Conservation (phyloP, 2,888 invertebrate genomes). For the Lymantria monacha region DNA sequence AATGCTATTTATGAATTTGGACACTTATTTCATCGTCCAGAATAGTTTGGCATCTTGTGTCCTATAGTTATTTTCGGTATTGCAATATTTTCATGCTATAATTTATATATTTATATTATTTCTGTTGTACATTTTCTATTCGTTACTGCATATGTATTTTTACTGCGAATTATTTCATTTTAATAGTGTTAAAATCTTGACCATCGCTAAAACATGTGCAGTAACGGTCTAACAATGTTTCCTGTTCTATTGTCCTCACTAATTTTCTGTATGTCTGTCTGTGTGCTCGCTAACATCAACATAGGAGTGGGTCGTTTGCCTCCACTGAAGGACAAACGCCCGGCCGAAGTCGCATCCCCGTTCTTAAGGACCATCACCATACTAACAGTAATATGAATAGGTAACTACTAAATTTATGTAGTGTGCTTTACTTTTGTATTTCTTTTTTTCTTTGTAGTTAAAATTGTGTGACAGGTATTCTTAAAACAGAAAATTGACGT, state of each 20-base stretch:
- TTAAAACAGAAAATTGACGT: conserved; percentile 21
- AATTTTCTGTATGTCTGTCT: conserved; percentile 65
- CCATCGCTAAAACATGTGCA: conserved; percentile 42
- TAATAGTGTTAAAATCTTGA: background rate
- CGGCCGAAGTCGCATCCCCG: conserved; percentile 76
- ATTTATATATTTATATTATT: conserved; percentile 8
- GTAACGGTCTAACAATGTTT: conserved; percentile 40
- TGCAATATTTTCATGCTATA: conserved; percentile 15
- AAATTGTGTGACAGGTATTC: conserved; percentile 33
- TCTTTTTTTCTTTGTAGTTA: conserved; percentile 15
- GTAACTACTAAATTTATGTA: conserved; percentile 54
- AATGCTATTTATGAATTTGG: background rate
- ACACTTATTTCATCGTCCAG: background rate
- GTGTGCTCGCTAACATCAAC: conserved; percentile 73
- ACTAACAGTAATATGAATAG: conserved; percentile 77
- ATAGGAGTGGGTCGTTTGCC: conserved; percentile 79
- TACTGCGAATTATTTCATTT: background rate
- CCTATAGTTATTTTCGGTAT: background rate
- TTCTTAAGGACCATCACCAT: conserved; percentile 72
- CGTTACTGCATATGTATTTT: conserved; percentile 26
- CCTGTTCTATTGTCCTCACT: conserved; percentile 58
- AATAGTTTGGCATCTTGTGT: background rate
- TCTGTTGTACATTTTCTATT: conserved; percentile 16
- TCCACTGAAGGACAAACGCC: conserved; percentile 77
- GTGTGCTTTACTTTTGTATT: conserved; percentile 23